A percentile compares a stretch with the other conserved stretches of the same genome.
These are phyloP conservation scores for Lordiphosa fenestrarum DNA, from an alignment of 2,888 invertebrate species.

Conservation along the genomic window DNA sequence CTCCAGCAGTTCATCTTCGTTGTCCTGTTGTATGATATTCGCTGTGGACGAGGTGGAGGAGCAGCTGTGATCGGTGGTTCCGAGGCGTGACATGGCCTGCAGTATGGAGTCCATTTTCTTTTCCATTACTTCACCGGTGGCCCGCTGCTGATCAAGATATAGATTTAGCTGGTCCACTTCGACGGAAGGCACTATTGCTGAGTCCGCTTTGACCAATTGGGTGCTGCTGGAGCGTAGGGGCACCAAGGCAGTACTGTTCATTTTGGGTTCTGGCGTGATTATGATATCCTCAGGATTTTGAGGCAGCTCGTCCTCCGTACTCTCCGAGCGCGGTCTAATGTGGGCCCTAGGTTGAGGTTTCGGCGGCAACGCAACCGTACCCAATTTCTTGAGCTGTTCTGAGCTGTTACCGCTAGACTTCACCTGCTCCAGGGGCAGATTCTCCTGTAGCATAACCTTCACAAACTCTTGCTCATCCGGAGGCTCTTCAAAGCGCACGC, in stretches of 20 bases:
- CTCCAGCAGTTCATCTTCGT: conserved; percentile 65
- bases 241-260: conserved; percentile 11
- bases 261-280: conserved; percentile 19
- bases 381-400: background rate
- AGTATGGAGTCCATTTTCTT: conserved; percentile 45
- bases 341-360: conserved; percentile 12
- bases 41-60: background rate
- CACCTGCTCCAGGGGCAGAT: conserved; percentile 20
- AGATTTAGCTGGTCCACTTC: conserved; percentile 17
- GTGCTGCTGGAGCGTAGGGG: background rate
- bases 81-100: conserved; percentile 29
- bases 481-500: conserved; percentile 80
- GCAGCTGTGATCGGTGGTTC: background rate
- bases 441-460: conserved; percentile 1
- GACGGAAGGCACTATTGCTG: background rate
- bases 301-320: background rate
- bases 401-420: background rate
- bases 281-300: conserved; percentile 13
- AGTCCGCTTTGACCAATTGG: background rate
- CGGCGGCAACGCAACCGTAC: background rate
- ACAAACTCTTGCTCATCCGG: conserved; percentile 45
- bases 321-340: background rate
- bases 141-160: conserved; percentile 35
- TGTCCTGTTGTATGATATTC: conserved; percentile 17
- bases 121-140: conserved; percentile 27